Base-by-base conservation (phyloP, 2,113 vertebrate genomes). In the Benthochromis sp. region DNA sequence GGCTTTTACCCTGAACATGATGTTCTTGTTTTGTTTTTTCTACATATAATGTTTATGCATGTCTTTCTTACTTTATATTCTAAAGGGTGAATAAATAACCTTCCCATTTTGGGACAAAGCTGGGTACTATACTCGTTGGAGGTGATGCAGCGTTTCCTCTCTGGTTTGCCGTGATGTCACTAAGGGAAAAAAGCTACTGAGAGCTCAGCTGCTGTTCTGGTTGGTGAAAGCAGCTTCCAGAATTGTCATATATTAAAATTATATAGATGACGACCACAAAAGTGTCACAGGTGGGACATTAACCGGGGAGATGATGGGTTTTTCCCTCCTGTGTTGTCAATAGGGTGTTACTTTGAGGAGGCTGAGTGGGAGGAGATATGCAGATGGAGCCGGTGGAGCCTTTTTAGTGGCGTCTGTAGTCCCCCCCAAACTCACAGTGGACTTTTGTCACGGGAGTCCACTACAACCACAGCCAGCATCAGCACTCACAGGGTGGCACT, bases 361-460 rank as follows among this genome's bases (percentile, higher is more conserved):
- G 87, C 19, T 29, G 40, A 76, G 92, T 92, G 94, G 95, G 95
- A 94, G 95, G 95, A 86, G 94, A 83, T 92, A 95, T 95, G 94
- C 89, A 95, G 89, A 95, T 95, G 50, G 34, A 9, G 81, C 50
- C 7, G 54, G 78, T 50, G 71, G 85, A 84, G 88, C 81, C 89
- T 89, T 95, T 89, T 95, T 95, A 95, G 92, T 94, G 57, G 78
- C 3, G 5, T 73, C 83, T 86, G 81, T 57, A 24, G 85, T 91
- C 81, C 45, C 8, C 40, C 4, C 45, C 84, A 83, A 89, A 83
- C 91, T 92, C 94, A 94, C 94, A 95, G 94, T 92, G 90, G 91
- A 91, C 94, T 85, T 87, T 90, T 92, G 90, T 94, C 91, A 76
- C 84, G 38, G 14, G n/a, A 92, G 84, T 86, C 52, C 87, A 93